Evolutionary conservation across 2,113 vertebrate species (phyloP), one percentile per base, ranked within the genome.

Genomic region (Pituophis catenifer): DNA sequence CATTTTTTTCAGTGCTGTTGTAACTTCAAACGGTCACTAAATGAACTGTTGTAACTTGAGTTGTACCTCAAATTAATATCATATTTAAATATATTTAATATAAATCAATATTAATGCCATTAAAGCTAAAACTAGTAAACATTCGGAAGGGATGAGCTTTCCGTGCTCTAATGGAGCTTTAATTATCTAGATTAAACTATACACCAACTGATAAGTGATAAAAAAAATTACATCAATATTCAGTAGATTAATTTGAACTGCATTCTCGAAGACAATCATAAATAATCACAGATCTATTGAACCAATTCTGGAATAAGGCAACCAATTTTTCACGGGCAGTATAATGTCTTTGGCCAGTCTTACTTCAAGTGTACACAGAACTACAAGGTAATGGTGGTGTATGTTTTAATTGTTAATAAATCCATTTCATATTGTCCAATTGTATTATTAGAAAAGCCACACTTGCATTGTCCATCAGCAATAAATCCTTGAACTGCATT

Each of bases 401-500:
- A 81, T 38, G 5, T 44, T 81, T 81, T 81, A 38, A 81, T 81
- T 44, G 33, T 21, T 81, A 81, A 81, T 44, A 81, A 81, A 81
- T 44, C 4, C 10, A 57, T 33, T 33, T n/a, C 65, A 33, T 70
- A n/a, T 70, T 70, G 38, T 33, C n/a, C 54, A 23, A 15, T 13
- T 11, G 26, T 58, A 33, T 90, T 19, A 4, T 62, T 81, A 54
- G 3, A 44, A 38, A 29, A 19, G 48, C 75, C 44, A 55, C 13
- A 21, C 12, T 24, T 87, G 57, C 57, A 62, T 85, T 65, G n/a
- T 54, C 17, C 75, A 54, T 65, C 55, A 24, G 12, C 26, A 44
- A 87, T 48, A 57, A 87, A 58, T 90, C 55, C 57, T 87, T 93
- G 89, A 93, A 87, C 8, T 93, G 8, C n/a, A 90, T 52, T 81